Evolutionary conservation across 2,797 vertebrate genomes (phyloP), one percentile per base, ranked within the genome.

Genomic region (Notolepis coatsorum): DNA sequence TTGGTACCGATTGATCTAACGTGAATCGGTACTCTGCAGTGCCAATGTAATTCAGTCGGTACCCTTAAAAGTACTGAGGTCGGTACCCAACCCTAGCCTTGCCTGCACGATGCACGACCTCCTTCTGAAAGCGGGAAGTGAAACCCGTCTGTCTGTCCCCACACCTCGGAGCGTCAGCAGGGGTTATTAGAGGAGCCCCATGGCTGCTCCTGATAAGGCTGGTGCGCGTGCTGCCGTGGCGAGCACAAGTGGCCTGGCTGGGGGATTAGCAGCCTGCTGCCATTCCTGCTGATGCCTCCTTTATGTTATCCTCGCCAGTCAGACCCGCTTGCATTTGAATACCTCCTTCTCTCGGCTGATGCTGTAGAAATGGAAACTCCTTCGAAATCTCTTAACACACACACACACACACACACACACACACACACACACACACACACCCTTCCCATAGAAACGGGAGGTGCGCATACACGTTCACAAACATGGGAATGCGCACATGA

Each of bases 221-320:
- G 50, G 73, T 79, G 75, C 71, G 73, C 76, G 71, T 75, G 77
- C 68, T 84, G 70, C 61, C 76, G 53, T 68, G 73, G 81, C 84
- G 65, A 82, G 84, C 88, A 82, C 86, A 75, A 87, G 87, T 86
- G 86, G 86, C 87, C 84, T 75, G 90, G 85, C 88, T 61, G 76
- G 81, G 88, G 91, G 88, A 92, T 92, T 93, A 93, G n/a, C 89
- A 89, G 87, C 89, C 87, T 89, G 84, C 92, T 89, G 89, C 87
- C 88, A 84, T 92, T 93, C 92, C 84, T 92, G 92, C 91, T 92
- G 90, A 92, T 92, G 89, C 88, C 80, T 90, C 87, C 84, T 89
- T 92, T 92, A 88, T 75, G 85, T 89, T 89, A 88, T 87, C 90
- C 91, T 82, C 84, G 80, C 82, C 88, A 87, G 87, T 92, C 93